Evolutionary conservation across 2,888 invertebrate species (phyloP).

Genomic region (Diaphora mendica): DNA sequence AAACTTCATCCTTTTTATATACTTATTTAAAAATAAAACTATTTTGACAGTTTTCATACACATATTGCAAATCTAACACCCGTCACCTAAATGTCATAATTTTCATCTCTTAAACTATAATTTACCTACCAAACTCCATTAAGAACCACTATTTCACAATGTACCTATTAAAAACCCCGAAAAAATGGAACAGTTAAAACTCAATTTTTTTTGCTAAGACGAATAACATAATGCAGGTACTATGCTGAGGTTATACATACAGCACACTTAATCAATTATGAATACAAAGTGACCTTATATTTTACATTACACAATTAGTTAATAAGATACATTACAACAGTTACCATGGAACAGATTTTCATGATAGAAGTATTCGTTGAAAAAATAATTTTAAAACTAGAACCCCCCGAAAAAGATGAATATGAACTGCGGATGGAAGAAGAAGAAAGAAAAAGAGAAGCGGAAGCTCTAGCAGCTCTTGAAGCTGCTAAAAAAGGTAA

Average conservation of each 20-base stretch:
- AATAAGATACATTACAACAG: slow-evolving; percentile 9
- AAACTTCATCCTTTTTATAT: background rate
- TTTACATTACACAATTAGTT: background rate
- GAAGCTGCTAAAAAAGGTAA: slow-evolving; percentile 67
- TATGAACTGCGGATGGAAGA: slow-evolving; percentile 76
- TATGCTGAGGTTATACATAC: background rate
- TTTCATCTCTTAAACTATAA: background rate
- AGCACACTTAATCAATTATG: background rate
- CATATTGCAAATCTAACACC: background rate
- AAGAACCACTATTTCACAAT: background rate
- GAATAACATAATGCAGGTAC: background rate
- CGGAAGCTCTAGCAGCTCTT: slow-evolving; percentile 69
- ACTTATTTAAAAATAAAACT: background rate
- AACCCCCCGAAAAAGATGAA: slow-evolving; percentile 79
- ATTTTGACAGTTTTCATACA: background rate
- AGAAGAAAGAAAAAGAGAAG: slow-evolving; percentile 70
- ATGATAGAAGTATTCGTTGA: slow-evolving; percentile 82
- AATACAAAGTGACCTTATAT: background rate
- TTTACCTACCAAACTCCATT: background rate
- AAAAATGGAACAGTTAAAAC: background rate
- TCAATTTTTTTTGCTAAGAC: background rate
- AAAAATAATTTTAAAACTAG: slow-evolving; percentile 77
- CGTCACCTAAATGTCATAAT: background rate
- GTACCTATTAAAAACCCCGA: background rate
- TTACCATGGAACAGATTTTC: slow-evolving; percentile 80